These are phyloP conservation scores for Gallirallus australis DNA, from an alignment of 2,797 vertebrate species.

Conservation along the genomic window DNA sequence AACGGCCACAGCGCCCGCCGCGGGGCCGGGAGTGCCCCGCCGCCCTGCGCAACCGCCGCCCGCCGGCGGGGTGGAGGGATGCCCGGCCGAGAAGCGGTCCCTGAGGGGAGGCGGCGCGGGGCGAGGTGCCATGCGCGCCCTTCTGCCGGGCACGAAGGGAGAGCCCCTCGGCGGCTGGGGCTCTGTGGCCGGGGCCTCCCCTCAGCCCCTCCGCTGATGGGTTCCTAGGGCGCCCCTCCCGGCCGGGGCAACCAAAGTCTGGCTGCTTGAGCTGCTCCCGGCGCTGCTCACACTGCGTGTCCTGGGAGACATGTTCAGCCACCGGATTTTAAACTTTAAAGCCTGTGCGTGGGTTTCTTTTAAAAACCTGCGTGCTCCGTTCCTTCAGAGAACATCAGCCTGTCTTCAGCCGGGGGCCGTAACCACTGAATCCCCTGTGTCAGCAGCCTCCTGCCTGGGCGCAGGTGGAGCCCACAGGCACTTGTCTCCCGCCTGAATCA, in stretches of 20 bases:
- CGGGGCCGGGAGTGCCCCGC: neutral
- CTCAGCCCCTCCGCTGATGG: neutral
- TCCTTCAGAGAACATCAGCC: neutral
- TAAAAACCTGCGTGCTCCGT: neutral
- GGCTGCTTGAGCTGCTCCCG: neutral
- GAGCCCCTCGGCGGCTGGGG: neutral
- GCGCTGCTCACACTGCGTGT: accelerated
- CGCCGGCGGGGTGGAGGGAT: neutral
- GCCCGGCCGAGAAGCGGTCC: neutral
- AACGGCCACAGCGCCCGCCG: neutral
- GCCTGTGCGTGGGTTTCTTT: neutral
- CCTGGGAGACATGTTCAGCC: accelerated
- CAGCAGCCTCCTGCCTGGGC: neutral
- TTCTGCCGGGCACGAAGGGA: neutral
- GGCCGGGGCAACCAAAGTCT: neutral
- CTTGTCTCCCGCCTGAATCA: too few species aligned
- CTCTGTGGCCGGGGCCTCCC: neutral
- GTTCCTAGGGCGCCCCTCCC: too few species aligned
- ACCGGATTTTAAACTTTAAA: neutral
- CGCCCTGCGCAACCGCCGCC: neutral
- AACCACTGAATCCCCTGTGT: accelerated
- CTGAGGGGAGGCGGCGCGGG: neutral
- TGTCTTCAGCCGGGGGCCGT: neutral
- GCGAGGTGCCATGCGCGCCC: neutral
- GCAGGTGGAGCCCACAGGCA: accelerated